Evolutionary conservation across 1,140 invertebrate species (phyloP).

Genomic region (Adelges cooleyi): DNA sequence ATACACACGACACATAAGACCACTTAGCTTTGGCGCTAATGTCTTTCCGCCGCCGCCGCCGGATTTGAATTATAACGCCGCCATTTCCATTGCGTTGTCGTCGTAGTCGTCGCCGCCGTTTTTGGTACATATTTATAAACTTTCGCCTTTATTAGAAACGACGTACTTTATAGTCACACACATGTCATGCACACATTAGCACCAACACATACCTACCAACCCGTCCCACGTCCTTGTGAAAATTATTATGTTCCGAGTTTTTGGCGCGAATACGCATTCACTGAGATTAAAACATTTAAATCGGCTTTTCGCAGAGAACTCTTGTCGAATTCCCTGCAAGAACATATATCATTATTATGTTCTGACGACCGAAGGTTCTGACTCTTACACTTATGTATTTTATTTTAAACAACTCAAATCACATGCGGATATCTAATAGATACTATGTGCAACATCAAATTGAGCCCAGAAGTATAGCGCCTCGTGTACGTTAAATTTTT

Average conservation of each 20-base stretch:
- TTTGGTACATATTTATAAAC: slow-evolving; percentile 7
- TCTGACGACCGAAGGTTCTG: too few relatives aligned
- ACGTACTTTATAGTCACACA: slow-evolving; percentile 9
- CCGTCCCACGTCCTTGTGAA: too few relatives aligned
- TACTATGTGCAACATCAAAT: too few relatives aligned
- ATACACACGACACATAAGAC: neutral
- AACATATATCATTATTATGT: too few relatives aligned
- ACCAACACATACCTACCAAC: too few relatives aligned
- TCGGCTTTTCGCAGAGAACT: too few relatives aligned
- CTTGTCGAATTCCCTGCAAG: too few relatives aligned
- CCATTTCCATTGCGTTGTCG: neutral
- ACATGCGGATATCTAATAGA: too few relatives aligned
- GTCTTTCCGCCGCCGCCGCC: neutral
- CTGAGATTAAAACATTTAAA: slow-evolving; percentile 21
- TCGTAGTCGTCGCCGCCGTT: neutral
- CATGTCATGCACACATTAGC: neutral
- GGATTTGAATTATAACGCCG: neutral
- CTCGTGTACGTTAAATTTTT: too few relatives aligned
- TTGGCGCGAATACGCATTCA: slow-evolving; percentile 4
- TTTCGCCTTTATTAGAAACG: slow-evolving; percentile 22
- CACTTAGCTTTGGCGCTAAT: neutral
- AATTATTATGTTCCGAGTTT: neutral
- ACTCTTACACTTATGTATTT: too few relatives aligned
- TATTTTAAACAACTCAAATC: too few relatives aligned
- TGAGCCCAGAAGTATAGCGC: too few relatives aligned